Conservation (phyloP, 1,140 invertebrate genomes). For the Cephus cinctus region DNA sequence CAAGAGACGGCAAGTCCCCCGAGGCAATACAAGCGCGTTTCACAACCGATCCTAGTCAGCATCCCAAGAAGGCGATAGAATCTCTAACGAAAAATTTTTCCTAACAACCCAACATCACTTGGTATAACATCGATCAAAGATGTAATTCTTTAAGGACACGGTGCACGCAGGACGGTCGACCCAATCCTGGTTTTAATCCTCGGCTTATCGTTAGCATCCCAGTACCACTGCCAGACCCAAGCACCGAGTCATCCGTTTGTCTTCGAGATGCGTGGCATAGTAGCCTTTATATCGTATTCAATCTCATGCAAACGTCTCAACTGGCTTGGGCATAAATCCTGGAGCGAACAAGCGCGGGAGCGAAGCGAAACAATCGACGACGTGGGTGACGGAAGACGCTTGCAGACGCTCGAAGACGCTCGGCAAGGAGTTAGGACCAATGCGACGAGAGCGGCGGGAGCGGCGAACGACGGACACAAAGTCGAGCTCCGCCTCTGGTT, state of each 20-base stretch:
- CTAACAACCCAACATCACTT: too few species aligned
- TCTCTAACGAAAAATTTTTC: too few species aligned
- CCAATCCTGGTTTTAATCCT: too few species aligned
- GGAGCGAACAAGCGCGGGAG: constrained; percentile 18
- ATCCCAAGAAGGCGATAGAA: too few species aligned
- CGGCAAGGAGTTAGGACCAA: constrained; percentile 32
- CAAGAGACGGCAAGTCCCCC: constrained; percentile 6
- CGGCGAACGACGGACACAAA: constrained; percentile 39
- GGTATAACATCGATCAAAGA: too few species aligned
- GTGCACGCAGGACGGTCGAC: too few species aligned
- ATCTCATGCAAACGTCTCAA: constrained; percentile 56
- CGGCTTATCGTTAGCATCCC: neutral
- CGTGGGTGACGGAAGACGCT: constrained; percentile 45
- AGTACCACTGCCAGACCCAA: neutral
- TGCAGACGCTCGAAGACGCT: constrained; percentile 19
- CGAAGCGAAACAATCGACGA: constrained; percentile 47
- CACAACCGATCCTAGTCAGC: neutral
- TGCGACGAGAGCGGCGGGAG: constrained; percentile 42
- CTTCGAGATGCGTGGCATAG: too few species aligned
- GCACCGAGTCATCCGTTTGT: constrained; percentile 26
- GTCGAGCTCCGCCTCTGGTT: constrained; percentile 49
- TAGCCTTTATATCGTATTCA: constrained; percentile 45
- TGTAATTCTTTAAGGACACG: too few species aligned
- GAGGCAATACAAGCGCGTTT: constrained; percentile 4
- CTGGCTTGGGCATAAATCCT: constrained; percentile 51